Evolutionary conservation across 2,797 vertebrate species (phyloP), one percentile per base, ranked within the genome.

Genomic region (Sphaeramia orbicularis): DNA sequence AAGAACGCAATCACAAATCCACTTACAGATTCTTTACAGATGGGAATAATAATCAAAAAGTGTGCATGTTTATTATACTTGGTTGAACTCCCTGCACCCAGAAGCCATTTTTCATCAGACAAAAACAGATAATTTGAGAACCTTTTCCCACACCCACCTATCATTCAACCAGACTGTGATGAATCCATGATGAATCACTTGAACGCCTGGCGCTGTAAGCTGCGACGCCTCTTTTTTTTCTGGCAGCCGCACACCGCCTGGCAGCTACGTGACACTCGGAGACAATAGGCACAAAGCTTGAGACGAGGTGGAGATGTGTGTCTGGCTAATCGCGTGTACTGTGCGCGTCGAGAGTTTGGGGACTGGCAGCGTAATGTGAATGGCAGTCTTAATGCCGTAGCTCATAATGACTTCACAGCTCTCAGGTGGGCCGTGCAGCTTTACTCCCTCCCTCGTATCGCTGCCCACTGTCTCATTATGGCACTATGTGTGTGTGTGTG

Each of bases 361-460:
- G 27, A 49, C 15, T 15, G 9, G 35, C 30, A 66, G 10, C 59
- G 50, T 64, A 40, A 73, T 41, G 30, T 51, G 24, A 76, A 71
- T 53, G 42, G 41, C 42, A 44, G 43, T 54, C 30, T 71, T 45
- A 60, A 70, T 14, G 30, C 36, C 52, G 41, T 27, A 62, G 55
- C 60, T 78, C 45, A 70, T 74, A 60, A 80, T 60, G 53, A 64
- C 78, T 74, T 65, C 62, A 66, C 48, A 48, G 78, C 54, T 82
- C 78, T 60, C 70, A 59, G 72, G 68, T 77, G 66, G 63, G 36
- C 56, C 27, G 37, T 32, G 24, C 9, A 52, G 68, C 52, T 53
- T 60, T 43, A 35, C 54, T 14, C 24, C 41, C 74, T 65, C 47
- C 47, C 18, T 57, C 45, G 56, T 65, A 48, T 52, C 65, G 49